Evolutionary conservation across 2,113 vertebrate genomes (phyloP).

Genomic region (Platycercus adscitus): DNA sequence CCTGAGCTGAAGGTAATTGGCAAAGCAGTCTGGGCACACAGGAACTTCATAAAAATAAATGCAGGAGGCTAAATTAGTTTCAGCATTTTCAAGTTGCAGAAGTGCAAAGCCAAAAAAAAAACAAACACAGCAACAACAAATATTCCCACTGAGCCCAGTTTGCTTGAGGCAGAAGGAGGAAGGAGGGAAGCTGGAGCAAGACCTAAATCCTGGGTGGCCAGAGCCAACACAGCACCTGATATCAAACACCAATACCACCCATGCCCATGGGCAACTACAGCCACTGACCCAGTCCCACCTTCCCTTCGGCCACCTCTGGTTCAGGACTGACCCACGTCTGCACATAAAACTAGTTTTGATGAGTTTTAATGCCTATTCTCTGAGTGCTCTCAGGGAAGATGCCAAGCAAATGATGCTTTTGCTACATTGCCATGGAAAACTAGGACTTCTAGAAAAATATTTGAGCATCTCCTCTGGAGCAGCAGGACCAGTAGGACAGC

Average conservation of each 20-base stretch:
- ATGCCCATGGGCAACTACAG: fast-evolving
- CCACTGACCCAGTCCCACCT: background rate
- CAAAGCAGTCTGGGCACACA: background rate
- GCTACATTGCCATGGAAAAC: background rate
- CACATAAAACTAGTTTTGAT: fast-evolving
- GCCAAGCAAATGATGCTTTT: background rate
- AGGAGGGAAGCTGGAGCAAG: background rate
- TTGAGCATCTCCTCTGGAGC: background rate
- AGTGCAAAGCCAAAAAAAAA: background rate
- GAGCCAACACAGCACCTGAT: background rate
- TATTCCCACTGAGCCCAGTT: background rate
- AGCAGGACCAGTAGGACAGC: background rate
- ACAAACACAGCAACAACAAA: background rate
- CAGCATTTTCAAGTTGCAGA: background rate
- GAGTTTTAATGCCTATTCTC: background rate
- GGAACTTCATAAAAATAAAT: background rate
- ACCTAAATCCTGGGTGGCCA: fast-evolving
- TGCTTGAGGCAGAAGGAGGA: background rate
- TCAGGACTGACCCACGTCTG: fast-evolving
- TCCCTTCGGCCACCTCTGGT: fast-evolving
- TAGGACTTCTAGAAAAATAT: too few relatives aligned
- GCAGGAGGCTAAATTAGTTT: background rate
- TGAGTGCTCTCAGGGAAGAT: fast-evolving
- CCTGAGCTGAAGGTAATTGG: background rate
- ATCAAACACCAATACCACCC: background rate